Percentiles rank a stretch among this genome's conserved stretches.
These are phyloP conservation scores for Nautilus pompilius DNA, from an alignment of 1,140 invertebrate species.

Conservation along the genomic window DNA sequence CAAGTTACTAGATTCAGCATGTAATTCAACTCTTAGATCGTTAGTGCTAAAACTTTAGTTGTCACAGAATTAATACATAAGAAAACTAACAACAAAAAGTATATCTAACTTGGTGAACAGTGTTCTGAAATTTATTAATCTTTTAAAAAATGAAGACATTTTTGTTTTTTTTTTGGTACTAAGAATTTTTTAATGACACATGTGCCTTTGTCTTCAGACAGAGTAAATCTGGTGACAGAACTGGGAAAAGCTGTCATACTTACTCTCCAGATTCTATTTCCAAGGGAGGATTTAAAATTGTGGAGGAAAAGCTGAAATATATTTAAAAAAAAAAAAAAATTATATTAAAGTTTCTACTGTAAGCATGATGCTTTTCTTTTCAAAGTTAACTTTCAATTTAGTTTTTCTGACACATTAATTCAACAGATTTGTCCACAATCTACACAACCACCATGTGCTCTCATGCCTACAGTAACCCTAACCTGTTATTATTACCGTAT, in stretches of 20 bases:
- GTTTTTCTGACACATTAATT: not conserved
- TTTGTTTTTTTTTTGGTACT: not conserved
- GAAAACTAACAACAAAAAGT: not conserved
- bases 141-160: not conserved
- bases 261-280: constrained; percentile 37
- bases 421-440: not conserved
- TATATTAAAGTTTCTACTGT: not conserved
- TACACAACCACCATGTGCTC: not conserved
- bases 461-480: not conserved
- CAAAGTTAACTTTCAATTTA: not conserved
- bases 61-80: not conserved
- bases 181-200: not conserved
- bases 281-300: constrained; percentile 33
- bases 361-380: not conserved
- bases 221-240: not conserved
- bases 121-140: not conserved
- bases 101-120: not conserved
- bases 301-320: constrained; percentile 41
- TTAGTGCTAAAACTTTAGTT: not conserved
- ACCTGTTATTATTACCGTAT: not conserved
- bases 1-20: not conserved
- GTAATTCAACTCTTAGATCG: not conserved
- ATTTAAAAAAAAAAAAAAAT: constrained; percentile 7
- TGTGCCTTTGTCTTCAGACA: not conserved
- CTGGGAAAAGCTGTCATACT: constrained; percentile 3